Conservation (phyloP, 2,797 vertebrate genomes). For the Alca torda region DNA sequence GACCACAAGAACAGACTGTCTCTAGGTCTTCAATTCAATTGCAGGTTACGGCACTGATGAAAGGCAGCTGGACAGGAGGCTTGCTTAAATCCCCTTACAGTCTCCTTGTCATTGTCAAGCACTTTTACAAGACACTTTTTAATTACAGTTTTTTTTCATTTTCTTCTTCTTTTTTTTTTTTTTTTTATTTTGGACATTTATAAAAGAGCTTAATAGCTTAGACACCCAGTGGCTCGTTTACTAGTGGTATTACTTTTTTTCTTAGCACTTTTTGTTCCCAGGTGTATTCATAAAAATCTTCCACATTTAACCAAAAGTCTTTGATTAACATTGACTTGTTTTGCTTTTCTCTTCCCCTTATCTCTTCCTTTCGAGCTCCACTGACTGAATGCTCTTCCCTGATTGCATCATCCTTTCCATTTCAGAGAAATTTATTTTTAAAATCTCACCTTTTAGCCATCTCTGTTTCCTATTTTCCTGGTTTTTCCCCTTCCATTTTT, state of each 20-base stretch:
- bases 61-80: not conserved
- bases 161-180: not conserved
- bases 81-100: constrained; percentile 30
- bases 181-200: not conserved
- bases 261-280: not conserved
- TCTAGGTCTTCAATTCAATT: constrained; percentile 20
- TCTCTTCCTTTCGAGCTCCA: not conserved
- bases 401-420: not conserved
- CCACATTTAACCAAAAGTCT: not conserved
- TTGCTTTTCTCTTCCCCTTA: not conserved
- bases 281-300: not conserved
- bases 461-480: not conserved
- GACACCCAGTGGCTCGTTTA: not conserved
- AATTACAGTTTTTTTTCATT: not conserved
- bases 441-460: not conserved
- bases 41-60: constrained; percentile 34
- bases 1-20: constrained; percentile 7
- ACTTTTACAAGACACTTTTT: not conserved
- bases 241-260: not conserved
- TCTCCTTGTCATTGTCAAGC: not conserved
- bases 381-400: not conserved
- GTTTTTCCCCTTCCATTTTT: not conserved
- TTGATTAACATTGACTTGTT: not conserved
- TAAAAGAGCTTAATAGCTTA: not conserved
- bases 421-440: not conserved